A percentile compares a stretch with the other conserved stretches of the same genome.
Evolutionary conservation across 2,888 invertebrate species (phyloP).

Genomic region (Toxonevra muliebris): DNA sequence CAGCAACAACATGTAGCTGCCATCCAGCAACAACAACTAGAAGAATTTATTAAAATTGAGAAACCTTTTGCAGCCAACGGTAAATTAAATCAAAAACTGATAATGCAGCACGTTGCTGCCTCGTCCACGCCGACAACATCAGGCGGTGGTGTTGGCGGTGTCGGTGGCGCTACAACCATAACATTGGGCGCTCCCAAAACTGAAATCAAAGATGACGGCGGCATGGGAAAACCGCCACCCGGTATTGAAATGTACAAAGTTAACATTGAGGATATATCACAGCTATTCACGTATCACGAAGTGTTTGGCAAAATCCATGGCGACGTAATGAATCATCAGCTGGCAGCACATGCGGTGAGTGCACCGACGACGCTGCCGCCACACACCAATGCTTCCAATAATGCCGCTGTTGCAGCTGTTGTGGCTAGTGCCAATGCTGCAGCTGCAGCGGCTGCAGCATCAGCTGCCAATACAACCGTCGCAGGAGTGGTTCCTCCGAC

Average conservation of each 20-base stretch:
- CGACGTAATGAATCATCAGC: slow-evolving; percentile 66
- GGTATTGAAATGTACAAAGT: slow-evolving; percentile 78
- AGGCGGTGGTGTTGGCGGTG: slow-evolving; percentile 32
- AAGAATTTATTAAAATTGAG: slow-evolving; percentile 48
- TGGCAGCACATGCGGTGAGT: slow-evolving; percentile 63
- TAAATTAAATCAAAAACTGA: slow-evolving; percentile 45
- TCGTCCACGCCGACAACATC: slow-evolving; percentile 42
- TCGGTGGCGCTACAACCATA: slow-evolving; percentile 56
- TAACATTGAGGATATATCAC: slow-evolving; percentile 85
- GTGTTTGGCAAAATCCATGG: slow-evolving; percentile 77
- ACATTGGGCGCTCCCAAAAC: slow-evolving; percentile 54
- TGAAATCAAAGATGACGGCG: slow-evolving; percentile 53
- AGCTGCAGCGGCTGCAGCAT: slow-evolving; percentile 51
- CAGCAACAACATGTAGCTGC: slow-evolving; percentile 40
- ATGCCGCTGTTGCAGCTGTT: slow-evolving; percentile 55
- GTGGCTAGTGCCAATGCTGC: slow-evolving; percentile 52
- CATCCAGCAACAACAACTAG: slow-evolving; percentile 42
- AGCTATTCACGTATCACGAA: slow-evolving; percentile 85
- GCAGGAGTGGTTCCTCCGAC: slow-evolving; percentile 41
- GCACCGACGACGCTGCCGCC: slow-evolving; percentile 40
- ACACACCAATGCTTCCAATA: slow-evolving; percentile 44
- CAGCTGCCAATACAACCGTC: slow-evolving; percentile 43
- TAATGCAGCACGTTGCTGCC: slow-evolving; percentile 59
- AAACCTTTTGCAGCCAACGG: slow-evolving; percentile 47
- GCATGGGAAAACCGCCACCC: slow-evolving; percentile 65